These are phyloP conservation scores for Drosophila heteroneura DNA, from an alignment of 2,888 invertebrate species.

Conservation along the genomic window DNA sequence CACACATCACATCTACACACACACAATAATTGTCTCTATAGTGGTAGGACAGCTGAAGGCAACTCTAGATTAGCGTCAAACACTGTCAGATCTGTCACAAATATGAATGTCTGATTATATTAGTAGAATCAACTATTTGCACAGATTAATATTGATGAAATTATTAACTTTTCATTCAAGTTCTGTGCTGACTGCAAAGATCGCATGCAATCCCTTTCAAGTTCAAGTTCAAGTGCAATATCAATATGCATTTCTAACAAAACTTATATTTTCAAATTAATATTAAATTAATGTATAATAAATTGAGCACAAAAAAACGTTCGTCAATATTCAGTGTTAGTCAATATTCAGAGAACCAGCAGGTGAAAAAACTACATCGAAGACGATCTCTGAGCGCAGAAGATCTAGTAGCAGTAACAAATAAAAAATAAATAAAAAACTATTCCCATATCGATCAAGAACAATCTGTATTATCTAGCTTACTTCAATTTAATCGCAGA, in stretches of 20 bases:
- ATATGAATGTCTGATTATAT: neutral
- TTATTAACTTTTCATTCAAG: neutral
- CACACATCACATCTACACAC: conserved; percentile 4
- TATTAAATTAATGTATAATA: neutral
- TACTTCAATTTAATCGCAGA: neutral
- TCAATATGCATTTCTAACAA: neutral
- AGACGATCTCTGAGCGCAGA: neutral
- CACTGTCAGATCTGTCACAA: conserved; percentile 9
- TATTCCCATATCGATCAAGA: neutral
- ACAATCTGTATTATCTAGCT: neutral
- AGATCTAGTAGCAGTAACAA: neutral
- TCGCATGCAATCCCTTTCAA: neutral
- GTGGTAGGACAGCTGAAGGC: conserved; percentile 30
- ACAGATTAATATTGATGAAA: neutral
- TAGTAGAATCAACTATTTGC: neutral
- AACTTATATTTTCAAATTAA: neutral
- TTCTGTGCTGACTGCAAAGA: neutral
- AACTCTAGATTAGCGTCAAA: conserved; percentile 23
- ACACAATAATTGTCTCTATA: conserved; percentile 2
- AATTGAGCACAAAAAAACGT: neutral
- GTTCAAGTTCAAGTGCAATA: neutral
- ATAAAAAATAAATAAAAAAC: neutral
- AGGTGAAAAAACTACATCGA: neutral
- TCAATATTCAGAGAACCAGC: too few relatives aligned
- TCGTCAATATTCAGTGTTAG: too few relatives aligned